Evolutionary conservation across 1,140 invertebrate species (phyloP).

Genomic region (Daktulosphaira vitifoliae): DNA sequence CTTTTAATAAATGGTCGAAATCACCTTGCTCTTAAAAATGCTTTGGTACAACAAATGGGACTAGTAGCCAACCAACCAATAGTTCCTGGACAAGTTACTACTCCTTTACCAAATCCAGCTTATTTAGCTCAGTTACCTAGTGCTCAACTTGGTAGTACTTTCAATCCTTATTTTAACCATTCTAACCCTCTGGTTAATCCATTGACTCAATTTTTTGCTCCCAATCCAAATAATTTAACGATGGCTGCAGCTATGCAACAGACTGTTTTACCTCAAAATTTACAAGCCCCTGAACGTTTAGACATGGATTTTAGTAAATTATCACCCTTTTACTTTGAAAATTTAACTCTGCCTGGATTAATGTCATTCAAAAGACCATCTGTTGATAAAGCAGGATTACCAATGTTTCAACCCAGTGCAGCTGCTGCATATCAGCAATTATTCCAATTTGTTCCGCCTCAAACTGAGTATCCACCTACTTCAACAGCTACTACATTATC

Average conservation of each 20-base stretch:
- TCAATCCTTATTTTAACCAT: conserved; percentile 78
- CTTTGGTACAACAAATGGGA: conserved; percentile 91
- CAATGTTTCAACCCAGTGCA: conserved; percentile 30
- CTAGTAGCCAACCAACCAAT: conserved; percentile 75
- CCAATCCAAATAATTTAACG: conserved; percentile 65
- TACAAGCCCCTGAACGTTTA: conserved; percentile 15
- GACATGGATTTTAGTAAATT: conserved; percentile 15
- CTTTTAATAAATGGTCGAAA: conserved; percentile 98
- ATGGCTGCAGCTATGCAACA: conserved; percentile 70
- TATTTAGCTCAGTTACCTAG: conserved; percentile 17
- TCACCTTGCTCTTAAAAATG: conserved; percentile 95
- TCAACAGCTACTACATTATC: conserved; percentile 10
- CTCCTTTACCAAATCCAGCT: conserved; percentile 53
- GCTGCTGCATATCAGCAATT: conserved; percentile 23
- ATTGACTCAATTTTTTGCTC: conserved; percentile 62
- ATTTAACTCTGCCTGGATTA: conserved; percentile 15
- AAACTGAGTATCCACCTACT: conserved; percentile 1
- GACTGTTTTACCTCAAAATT: conserved; percentile 75
- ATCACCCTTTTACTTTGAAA: conserved; percentile 17
- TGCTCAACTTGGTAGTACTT: conserved; percentile 70
- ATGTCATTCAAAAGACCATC: conserved; percentile 22
- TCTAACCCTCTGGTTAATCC: conserved; percentile 66
- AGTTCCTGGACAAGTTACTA: conserved; percentile 79
- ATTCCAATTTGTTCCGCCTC: conserved; percentile 20
- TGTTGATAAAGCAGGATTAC: conserved; percentile 21